Evolutionary conservation across 35 echinoderm and acorn worm genomes (phyloP).

Genomic region (Ptychodera flava): DNA sequence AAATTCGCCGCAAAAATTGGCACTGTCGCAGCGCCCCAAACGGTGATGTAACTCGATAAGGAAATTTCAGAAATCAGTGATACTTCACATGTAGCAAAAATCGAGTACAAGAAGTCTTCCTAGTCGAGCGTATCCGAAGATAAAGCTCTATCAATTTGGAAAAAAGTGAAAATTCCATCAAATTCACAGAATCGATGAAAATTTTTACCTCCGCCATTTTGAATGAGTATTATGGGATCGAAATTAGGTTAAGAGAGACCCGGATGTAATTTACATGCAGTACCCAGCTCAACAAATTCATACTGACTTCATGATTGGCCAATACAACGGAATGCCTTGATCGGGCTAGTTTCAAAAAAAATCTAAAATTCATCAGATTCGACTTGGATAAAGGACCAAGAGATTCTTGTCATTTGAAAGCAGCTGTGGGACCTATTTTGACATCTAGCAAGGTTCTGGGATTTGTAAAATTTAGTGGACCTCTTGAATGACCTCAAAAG

Average conservation of each 20-base stretch:
- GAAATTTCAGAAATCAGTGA: neutral
- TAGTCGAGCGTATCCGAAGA: neutral
- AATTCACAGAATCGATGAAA: neutral
- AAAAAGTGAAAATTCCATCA: neutral
- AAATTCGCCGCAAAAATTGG: neutral
- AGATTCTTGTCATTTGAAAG: no score
- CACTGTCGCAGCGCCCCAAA: neutral
- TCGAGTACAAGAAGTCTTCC: neutral
- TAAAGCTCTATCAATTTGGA: neutral
- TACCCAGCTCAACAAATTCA: neutral
- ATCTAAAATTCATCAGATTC: no score
- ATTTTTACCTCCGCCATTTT: constrained; percentile 90
- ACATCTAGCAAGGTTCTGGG: no score
- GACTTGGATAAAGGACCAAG: no score
- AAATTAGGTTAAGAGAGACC: constrained; percentile 33
- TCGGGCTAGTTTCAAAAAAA: no score
- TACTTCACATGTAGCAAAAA: neutral
- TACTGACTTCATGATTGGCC: neutral
- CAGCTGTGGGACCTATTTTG: no score
- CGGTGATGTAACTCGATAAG: neutral
- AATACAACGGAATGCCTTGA: no score
- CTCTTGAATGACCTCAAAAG: no score
- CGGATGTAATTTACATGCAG: constrained; percentile 33
- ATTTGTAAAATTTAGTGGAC: no score
- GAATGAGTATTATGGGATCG: constrained; percentile 83